Evolutionary conservation across 2,888 invertebrate genomes (phyloP).

Genomic region (Andrena chrysosceles): DNA sequence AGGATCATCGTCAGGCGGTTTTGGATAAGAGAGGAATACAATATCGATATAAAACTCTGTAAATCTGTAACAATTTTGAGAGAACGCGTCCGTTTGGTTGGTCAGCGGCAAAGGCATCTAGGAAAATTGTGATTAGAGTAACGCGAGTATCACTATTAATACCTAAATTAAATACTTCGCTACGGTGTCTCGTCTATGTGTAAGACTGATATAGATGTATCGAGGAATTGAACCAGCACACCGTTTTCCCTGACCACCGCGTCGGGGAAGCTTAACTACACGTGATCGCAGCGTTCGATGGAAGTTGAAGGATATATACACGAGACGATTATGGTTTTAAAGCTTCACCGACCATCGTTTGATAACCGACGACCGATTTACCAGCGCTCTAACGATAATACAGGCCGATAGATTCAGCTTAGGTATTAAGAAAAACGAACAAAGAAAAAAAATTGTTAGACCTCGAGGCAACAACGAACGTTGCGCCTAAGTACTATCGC

Average conservation of each 20-base stretch:
- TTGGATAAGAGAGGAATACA: slow-evolving; percentile 24
- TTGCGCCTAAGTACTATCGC: slow-evolving; percentile 9
- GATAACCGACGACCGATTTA: slow-evolving; percentile 29
- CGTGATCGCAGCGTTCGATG: slow-evolving; percentile 34
- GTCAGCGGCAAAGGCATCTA: slow-evolving; percentile 53
- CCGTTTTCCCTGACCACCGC: slow-evolving; percentile 9
- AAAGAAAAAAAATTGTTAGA: slow-evolving; percentile 15
- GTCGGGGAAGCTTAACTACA: slow-evolving; percentile 14
- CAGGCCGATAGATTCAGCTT: slow-evolving; percentile 53
- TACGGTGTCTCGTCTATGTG: slow-evolving; percentile 7
- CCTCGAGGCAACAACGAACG: slow-evolving; percentile 26
- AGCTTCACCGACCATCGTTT: slow-evolving; percentile 31
- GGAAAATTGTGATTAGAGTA: slow-evolving; percentile 8
- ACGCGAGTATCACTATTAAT: slow-evolving; percentile 16
- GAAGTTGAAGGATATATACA: slow-evolving; percentile 49
- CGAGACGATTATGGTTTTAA: slow-evolving; percentile 37
- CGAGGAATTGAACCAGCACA: slow-evolving; percentile 27
- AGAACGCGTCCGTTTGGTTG: slow-evolving; percentile 7
- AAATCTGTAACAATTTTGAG: slow-evolving; percentile 43
- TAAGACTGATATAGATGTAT: slow-evolving; percentile 29
- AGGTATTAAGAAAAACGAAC: slow-evolving; percentile 10
- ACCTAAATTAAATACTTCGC: slow-evolving; percentile 31
- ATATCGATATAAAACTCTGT: slow-evolving; percentile 28
- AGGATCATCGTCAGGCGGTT: too few species aligned
- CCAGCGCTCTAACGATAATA: slow-evolving; percentile 32